Percentiles rank a stretch among this genome's conserved stretches.
These are phyloP conservation scores for Eurytoma adleriae DNA, from an alignment of 2,888 invertebrate genomes.

Conservation along the genomic window DNA sequence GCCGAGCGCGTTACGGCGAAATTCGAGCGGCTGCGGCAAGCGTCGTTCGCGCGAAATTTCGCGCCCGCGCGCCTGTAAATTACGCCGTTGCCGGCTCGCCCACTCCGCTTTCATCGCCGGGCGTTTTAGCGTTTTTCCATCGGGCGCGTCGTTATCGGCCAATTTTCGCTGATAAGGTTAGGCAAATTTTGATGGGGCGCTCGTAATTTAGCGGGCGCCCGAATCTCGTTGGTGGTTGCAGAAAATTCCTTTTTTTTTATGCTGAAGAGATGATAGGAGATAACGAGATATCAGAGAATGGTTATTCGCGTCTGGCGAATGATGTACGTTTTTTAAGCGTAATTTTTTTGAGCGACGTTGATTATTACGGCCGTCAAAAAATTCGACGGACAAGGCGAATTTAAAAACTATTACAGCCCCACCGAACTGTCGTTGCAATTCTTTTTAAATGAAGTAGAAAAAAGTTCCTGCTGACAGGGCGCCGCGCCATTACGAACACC, in stretches of 20 bases:
- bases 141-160: neutral
- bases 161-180: too few species aligned
- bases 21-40: neutral
- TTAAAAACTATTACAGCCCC: constrained; percentile 37
- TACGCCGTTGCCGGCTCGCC: neutral
- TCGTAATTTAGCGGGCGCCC: too few species aligned
- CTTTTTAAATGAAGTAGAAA: constrained; percentile 45
- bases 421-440: constrained; percentile 14
- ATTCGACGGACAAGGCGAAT: constrained; percentile 5
- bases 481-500: constrained; percentile 17
- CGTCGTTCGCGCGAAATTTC: neutral
- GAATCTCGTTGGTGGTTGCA: too few species aligned
- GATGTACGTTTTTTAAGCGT: too few species aligned
- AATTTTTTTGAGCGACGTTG: too few species aligned
- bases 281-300: too few species aligned
- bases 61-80: neutral
- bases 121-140: neutral
- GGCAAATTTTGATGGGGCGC: too few species aligned
- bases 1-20: neutral
- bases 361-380: too few species aligned
- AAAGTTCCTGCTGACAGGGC: constrained; percentile 48
- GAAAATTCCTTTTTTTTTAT: too few species aligned
- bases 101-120: too few species aligned
- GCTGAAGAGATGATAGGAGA: too few species aligned
- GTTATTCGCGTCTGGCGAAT: too few species aligned